phyloP scores from a whole-genome alignment of 64 coral and sea anemone species.

The Actinia equina region DNA sequence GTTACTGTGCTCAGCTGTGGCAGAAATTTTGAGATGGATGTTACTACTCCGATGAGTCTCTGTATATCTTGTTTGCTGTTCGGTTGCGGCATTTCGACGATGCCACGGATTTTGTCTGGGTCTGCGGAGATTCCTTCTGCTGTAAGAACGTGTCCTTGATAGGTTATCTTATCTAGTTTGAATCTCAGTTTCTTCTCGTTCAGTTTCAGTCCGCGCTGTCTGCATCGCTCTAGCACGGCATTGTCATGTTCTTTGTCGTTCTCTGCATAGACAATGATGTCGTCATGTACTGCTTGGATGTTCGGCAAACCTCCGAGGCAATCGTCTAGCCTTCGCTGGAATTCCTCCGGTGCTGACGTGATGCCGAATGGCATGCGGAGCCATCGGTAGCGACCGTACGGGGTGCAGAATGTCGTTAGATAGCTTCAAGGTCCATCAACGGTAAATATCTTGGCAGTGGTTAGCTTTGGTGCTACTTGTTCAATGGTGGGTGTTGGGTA shows the following conservation, averaged over 20 bases:
- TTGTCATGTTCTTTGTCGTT: slow-evolving; percentile 7
- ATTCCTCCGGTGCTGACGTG: slow-evolving; percentile 22
- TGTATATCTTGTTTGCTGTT: slow-evolving; percentile 7
- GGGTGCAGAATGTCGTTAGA: slow-evolving; percentile 55
- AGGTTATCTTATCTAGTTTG: slow-evolving; percentile 1
- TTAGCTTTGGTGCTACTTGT: slow-evolving; percentile 17
- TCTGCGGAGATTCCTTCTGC: slow-evolving; percentile 8
- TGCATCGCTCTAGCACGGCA: slow-evolving; percentile 13
- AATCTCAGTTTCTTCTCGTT: slow-evolving; percentile 20
- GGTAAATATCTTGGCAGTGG: slow-evolving; percentile 39
- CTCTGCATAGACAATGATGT: slow-evolving; percentile 23
- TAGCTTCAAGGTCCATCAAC: slow-evolving; percentile 46
- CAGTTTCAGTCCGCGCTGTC: slow-evolving; percentile 10
- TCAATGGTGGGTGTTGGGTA: slow-evolving; percentile 40
- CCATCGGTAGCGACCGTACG: slow-evolving; percentile 25
- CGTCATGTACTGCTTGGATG: slow-evolving; percentile 19
- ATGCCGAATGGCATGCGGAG: slow-evolving; percentile 42
- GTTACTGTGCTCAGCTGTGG: slow-evolving; percentile 4
- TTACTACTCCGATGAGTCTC: slow-evolving; percentile 33
- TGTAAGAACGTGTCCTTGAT: slow-evolving; percentile 27
- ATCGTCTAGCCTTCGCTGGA: not conserved
- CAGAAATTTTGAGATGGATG: slow-evolving; percentile 24
- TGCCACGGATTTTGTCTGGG: slow-evolving; percentile 33
- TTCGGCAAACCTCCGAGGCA: slow-evolving; percentile 16
- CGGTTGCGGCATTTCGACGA: slow-evolving; percentile 28